Conservation (phyloP, 2,888 invertebrate species). For the Notocelia uddmanniana region DNA sequence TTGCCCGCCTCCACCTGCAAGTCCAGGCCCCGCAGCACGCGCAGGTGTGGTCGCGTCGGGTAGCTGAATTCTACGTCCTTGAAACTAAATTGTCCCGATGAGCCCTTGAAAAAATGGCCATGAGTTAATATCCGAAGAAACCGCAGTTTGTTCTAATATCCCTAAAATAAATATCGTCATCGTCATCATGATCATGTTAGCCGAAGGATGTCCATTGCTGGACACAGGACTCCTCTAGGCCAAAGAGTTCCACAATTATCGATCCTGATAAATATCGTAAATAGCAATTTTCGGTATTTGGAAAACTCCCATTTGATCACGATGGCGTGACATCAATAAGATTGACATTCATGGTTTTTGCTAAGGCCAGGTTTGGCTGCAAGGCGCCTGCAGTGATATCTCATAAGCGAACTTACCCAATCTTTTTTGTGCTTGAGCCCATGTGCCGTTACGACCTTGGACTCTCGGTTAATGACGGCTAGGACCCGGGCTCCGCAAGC, state of each 20-base stretch:
- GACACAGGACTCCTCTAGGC: no score
- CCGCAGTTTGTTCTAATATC: not conserved
- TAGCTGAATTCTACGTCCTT: slow-evolving; percentile 91
- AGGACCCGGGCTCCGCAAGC: slow-evolving; percentile 47
- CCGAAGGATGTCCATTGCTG: no score
- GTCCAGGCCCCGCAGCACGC: slow-evolving; percentile 89
- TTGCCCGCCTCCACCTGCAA: slow-evolving; percentile 89
- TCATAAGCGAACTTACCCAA: slow-evolving; percentile 40
- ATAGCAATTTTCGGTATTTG: no score
- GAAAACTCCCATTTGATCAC: no score
- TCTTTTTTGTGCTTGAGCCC: slow-evolving; percentile 47
- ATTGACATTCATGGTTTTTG: not conserved
- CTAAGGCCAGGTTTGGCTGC: not conserved
- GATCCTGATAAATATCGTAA: no score
- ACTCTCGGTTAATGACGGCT: slow-evolving; percentile 46
- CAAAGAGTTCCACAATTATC: no score
- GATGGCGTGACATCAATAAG: not conserved
- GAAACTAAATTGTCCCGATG: slow-evolving; percentile 88
- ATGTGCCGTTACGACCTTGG: slow-evolving; percentile 44
- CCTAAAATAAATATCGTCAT: no score
- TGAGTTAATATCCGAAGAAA: not conserved
- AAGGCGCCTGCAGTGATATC: not conserved
- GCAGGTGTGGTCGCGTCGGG: slow-evolving; percentile 90
- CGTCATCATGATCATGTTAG: no score
- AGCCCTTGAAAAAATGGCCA: slow-evolving; percentile 69